Percentiles rank a stretch among this genome's conserved stretches.
Conservation (phyloP, 2,888 invertebrate genomes). For the Netelia virgata region DNA sequence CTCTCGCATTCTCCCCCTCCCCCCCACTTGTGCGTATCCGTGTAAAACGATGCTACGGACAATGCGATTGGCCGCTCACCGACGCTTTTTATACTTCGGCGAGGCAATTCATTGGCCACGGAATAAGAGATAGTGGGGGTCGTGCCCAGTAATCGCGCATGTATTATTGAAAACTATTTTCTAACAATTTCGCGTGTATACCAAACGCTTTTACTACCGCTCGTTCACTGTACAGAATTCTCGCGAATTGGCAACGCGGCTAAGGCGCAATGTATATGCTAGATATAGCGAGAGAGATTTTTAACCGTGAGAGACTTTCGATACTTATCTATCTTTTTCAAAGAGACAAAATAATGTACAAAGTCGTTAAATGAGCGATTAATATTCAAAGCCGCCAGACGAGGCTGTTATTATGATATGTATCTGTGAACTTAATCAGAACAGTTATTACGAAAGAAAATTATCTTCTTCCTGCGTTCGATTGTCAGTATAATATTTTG, state of each 20-base stretch:
- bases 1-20: slow-evolving; percentile 66
- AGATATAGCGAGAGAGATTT: background rate
- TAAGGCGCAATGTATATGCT: background rate
- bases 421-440: background rate
- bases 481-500: background rate
- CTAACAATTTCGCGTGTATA: slow-evolving; percentile 40
- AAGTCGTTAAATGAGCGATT: background rate
- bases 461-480: background rate
- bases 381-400: background rate
- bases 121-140: slow-evolving; percentile 60
- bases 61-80: slow-evolving; percentile 72
- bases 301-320: background rate
- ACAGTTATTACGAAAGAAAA: background rate
- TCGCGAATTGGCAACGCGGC: slow-evolving; percentile 5
- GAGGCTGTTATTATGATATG: background rate
- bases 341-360: background rate
- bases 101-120: slow-evolving; percentile 57
- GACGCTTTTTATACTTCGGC: slow-evolving; percentile 68
- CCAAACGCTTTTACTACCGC: background rate
- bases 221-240: slow-evolving; percentile 6
- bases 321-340: background rate
- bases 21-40: slow-evolving; percentile 28
- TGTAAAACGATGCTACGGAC: slow-evolving; percentile 73
- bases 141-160: slow-evolving; percentile 72
- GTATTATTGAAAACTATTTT: slow-evolving; percentile 71